Base-by-base conservation (phyloP, 1,140 invertebrate genomes). In the Leptinotarsa defecta region DNA sequence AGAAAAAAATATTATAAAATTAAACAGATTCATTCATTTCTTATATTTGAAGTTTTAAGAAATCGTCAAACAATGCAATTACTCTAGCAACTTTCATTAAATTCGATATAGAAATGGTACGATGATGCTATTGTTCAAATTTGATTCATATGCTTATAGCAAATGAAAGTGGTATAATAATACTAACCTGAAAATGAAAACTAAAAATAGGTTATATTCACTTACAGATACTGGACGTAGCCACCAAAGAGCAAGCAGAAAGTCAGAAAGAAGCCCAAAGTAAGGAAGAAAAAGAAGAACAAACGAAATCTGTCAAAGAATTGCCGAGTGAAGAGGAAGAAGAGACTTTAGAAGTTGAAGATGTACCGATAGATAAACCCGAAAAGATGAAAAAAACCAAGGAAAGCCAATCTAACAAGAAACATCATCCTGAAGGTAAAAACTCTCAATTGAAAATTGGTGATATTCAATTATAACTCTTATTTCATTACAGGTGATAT, bases 231-330 rank as follows among this genome's bases (percentile, higher is more conserved):
- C 85, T 93, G 72, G 92, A 94, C 76, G 91, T 91, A 65, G 93
- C 92, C 1, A 94, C 92, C 0, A 91, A 94, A 84, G 95, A 98
- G 81, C 95, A 98, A 87, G 91, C 92, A 1, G 89, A 93, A 75
- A 90, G 93, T 71, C 91, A 94, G 81, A 77, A 81, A 48, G 89
- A 92, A 73, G 90, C 93, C 73, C 87, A 90, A 70, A 88, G 88
- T 48, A 88, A 91, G 1, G 87, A 91, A 78, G 86, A 88, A 1
- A 76, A 80, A 8, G 84, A 88, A 75, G 83, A 88, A 52, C 81
- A 84, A 48, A 86, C 88, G 75, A 87, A 90, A 76, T 78, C 87
- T 0, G 86, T 88, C 19, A 85, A 88, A 77, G 85, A 79, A 76
- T 68, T 73, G 24, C 81, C 76, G 43, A 76, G 80, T 76, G 52